These are phyloP conservation scores for Lissocephala sabroskyi DNA, from an alignment of 2,888 invertebrate genomes.

Conservation along the genomic window DNA sequence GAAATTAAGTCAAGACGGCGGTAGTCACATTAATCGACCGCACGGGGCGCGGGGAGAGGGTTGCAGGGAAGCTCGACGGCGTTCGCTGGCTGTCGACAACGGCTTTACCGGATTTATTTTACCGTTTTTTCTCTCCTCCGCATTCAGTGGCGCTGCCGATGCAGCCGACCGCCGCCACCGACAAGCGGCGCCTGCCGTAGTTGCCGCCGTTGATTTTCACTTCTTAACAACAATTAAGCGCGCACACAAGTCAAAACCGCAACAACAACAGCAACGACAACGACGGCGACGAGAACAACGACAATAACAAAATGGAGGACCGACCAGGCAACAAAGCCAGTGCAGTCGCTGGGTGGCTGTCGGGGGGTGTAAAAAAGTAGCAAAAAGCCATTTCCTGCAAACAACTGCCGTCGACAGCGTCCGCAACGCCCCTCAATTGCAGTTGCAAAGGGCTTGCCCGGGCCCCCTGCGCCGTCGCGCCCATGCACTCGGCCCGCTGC, in stretches of 20 bases:
- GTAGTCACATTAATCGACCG: slow-evolving; percentile 60
- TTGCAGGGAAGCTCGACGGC: too few relatives aligned
- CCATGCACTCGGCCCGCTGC: too few relatives aligned
- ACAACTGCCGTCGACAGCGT: slow-evolving; percentile 48
- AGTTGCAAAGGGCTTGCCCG: slow-evolving; percentile 2
- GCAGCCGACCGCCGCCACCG: too few relatives aligned
- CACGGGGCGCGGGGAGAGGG: too few relatives aligned
- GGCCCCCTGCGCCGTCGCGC: background rate
- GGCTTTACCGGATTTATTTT: slow-evolving; percentile 54
- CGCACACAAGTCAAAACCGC: slow-evolving; percentile 63
- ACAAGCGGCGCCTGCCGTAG: too few relatives aligned
- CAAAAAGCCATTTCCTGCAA: slow-evolving; percentile 60
- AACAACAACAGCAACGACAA: slow-evolving; percentile 33
- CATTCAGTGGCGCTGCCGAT: background rate
- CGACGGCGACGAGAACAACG: slow-evolving; percentile 26
- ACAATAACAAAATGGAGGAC: slow-evolving; percentile 36
- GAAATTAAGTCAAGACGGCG: slow-evolving; percentile 63
- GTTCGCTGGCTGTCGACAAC: slow-evolving; percentile 25
- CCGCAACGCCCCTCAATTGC: slow-evolving; percentile 10
- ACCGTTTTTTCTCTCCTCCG: slow-evolving; percentile 20
- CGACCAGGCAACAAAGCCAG: background rate
- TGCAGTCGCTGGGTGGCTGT: background rate
- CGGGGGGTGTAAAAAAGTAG: slow-evolving; percentile 29
- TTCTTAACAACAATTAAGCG: slow-evolving; percentile 65
- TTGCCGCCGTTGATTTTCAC: slow-evolving; percentile 53